A percentile compares a stretch with the other conserved stretches of the same genome.
phyloP scores from a whole-genome alignment of 1,140 invertebrate genomes.

The Bombus confusus region DNA sequence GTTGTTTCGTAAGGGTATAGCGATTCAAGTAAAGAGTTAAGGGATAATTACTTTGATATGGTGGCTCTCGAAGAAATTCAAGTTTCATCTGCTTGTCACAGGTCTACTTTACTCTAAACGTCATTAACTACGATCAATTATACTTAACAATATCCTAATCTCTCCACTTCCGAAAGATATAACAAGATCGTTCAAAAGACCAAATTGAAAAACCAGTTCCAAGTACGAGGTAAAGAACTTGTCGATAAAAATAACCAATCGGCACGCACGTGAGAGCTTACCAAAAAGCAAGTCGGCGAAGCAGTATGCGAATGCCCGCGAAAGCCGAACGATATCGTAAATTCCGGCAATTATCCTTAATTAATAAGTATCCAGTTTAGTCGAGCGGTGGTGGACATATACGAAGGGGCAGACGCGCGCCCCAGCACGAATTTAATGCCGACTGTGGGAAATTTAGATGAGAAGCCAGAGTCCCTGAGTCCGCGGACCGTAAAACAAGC shows the following conservation, averaged over 20 bases:
- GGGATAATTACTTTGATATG: no score
- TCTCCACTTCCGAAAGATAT: background rate
- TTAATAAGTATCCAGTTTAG: constrained; percentile 75
- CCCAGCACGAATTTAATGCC: constrained; percentile 71
- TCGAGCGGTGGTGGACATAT: constrained; percentile 29
- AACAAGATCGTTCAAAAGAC: background rate
- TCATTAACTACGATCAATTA: no score
- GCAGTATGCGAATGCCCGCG: constrained; percentile 35
- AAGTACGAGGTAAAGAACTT: no score
- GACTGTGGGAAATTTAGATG: constrained; percentile 77
- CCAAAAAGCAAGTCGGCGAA: constrained; percentile 4
- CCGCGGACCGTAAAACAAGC: constrained; percentile 69
- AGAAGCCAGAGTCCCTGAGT: constrained; percentile 64
- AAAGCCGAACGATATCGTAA: constrained; percentile 74
- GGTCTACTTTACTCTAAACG: no score
- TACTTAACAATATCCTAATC: no score
- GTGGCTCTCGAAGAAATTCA: no score
- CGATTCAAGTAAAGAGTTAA: no score
- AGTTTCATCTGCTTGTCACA: no score
- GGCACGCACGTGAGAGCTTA: background rate
- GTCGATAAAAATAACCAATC: background rate
- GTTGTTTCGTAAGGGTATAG: no score
- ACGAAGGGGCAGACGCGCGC: constrained; percentile 12
- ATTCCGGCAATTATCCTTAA: constrained; percentile 77
- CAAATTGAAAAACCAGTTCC: background rate